Conservation (phyloP, 1,140 invertebrate species). For the Zaprionus capensis region DNA sequence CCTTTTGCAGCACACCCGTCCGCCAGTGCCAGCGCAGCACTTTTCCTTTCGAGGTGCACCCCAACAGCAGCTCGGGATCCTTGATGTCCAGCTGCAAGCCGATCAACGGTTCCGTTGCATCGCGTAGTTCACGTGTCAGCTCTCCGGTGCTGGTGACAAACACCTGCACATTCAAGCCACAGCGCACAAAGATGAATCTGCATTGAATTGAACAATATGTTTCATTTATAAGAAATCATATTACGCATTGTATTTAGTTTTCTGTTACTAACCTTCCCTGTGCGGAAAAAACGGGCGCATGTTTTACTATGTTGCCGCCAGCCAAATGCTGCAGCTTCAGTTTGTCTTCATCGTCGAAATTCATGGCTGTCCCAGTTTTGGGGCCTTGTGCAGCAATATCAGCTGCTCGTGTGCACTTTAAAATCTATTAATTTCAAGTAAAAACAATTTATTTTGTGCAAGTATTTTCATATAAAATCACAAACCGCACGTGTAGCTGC, state of each 20-base stretch:
- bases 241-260: slow-evolving; percentile 17
- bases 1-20: slow-evolving; percentile 84
- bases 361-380: slow-evolving; percentile 48
- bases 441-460: slow-evolving; percentile 14
- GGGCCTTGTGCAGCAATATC: slow-evolving; percentile 20
- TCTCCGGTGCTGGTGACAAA: slow-evolving; percentile 87
- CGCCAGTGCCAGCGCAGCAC: slow-evolving; percentile 86
- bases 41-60: slow-evolving; percentile 85
- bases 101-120: slow-evolving; percentile 84
- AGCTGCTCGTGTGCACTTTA: slow-evolving; percentile 11
- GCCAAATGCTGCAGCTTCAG: slow-evolving; percentile 84
- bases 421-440: slow-evolving; percentile 6
- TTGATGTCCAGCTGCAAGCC: slow-evolving; percentile 85
- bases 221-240: slow-evolving; percentile 1
- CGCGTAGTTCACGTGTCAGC: slow-evolving; percentile 85
- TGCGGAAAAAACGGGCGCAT: slow-evolving; percentile 87
- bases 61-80: slow-evolving; percentile 85
- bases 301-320: slow-evolving; percentile 87
- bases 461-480: slow-evolving; percentile 36
- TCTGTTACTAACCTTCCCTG: slow-evolving; percentile 87
- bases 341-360: slow-evolving; percentile 67
- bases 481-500: slow-evolving; percentile 53
- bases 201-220: slow-evolving; percentile 36
- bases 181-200: slow-evolving; percentile 86
- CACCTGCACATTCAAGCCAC: slow-evolving; percentile 86